phyloP scores from a whole-genome alignment of 2,113 vertebrate genomes.

The Rattus rattus region DNA sequence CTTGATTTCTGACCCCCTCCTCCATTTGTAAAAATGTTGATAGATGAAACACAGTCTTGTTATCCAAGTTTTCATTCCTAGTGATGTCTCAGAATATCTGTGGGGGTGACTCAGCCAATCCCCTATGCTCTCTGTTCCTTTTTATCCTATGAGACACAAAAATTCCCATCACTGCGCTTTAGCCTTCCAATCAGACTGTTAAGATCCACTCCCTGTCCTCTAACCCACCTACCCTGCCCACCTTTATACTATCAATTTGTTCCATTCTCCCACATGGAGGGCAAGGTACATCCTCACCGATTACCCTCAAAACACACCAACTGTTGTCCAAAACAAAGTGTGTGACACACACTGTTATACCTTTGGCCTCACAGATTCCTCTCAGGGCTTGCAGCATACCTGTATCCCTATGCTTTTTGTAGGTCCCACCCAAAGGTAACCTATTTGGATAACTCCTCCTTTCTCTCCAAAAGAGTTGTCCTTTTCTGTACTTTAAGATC shows the following conservation, averaged over 20 bases:
- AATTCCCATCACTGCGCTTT: neutral
- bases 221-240: fast-evolving
- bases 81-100: neutral
- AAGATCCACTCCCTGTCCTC: neutral
- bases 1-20: neutral
- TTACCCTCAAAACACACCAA: neutral
- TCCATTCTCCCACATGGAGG: neutral
- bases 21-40: neutral
- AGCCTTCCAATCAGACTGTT: neutral
- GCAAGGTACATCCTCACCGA: neutral
- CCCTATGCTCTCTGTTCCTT: neutral
- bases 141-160: neutral
- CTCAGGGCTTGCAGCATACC: neutral
- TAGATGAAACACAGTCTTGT: neutral
- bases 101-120: neutral
- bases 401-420: neutral
- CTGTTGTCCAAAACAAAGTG: neutral
- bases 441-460: too few relatives aligned
- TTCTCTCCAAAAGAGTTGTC: neutral
- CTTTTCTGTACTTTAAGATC: neutral
- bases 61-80: neutral
- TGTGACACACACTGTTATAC: neutral
- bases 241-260: neutral
- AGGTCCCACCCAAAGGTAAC: neutral
- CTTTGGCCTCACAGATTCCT: neutral